Evolutionary conservation across 2,888 invertebrate species (phyloP), one percentile per base, ranked within the genome.

Genomic region (Amorpha juglandis): DNA sequence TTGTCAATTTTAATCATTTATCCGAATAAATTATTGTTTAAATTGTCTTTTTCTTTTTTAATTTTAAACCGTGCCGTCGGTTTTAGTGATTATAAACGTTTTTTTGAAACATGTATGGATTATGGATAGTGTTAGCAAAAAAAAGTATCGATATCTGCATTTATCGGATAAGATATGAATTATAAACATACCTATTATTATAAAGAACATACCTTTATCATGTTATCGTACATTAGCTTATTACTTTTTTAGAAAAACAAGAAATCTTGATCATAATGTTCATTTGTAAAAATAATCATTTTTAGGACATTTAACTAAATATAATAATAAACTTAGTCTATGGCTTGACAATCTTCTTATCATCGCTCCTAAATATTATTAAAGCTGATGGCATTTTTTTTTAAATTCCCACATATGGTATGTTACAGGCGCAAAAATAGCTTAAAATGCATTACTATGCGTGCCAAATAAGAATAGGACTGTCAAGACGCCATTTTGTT

Each of bases 1-100:
- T 66, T 72, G 67, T 71, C 52, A 62, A 53, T 64, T 63, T 63
- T 65, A 51, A 63, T 53, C 47, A 42, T 70, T 67, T 71, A 70
- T 67, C 27, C 68, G 68, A 72, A 71, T 79, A 75, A 76, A 78
- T 77, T 80, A 69, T 75, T 73, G 70, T 80, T 78, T 70, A 69
- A 71, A 74, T 70, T 70, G 51, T 35, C 62, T 65, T 69, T 67
- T 42, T 51, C 66, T 70, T 73, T 58, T 70, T 71, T 33, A n/a
- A n/a, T 45, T 62, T 66, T 52, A 6, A 9, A 45, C 27, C 16
- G 42, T 52, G 51, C 50, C 51, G 38, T 21, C 38, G 51, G 21
- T 38, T 51, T 19, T 21, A 51, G 7, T 51, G 21, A 42, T 68
- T 67, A 50, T n/a, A n/a, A n/a, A 6, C n/a, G n/a, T 4, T 50